Base-by-base conservation (phyloP, 2,113 vertebrate species). In the Chrysemys picta region DNA sequence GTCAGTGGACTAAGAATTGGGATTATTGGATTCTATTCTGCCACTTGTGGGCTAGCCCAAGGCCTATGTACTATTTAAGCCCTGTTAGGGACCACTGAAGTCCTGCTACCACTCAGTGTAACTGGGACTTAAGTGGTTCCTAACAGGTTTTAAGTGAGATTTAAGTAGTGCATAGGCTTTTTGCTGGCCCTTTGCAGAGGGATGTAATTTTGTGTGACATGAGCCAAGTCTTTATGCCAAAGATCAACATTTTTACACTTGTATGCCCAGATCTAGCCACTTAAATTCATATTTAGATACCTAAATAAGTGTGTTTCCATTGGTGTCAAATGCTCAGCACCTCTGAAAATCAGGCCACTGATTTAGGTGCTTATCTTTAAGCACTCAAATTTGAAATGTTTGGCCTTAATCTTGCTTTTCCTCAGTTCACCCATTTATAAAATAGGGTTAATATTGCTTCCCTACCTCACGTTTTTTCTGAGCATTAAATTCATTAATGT, bases 1-100 rank as follows among this genome's bases (percentile, higher is more conserved):
- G 29, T 0, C 0, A 56, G 29, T 27, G 8, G 9, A 8, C 25
- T 65, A 14, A 6, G 12, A 21, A 14, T n/a, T 69, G 62, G 62
- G 14, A 69, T 22, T 72, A 38, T 17, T 72, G 65, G 35, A 72
- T 72, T 72, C 65, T 72, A 1, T 94, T 96, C 94, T 84, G 59
- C 47, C 47, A 8, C 54, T 83, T 69, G 16, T 69, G 62, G 35
- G 35, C n/a, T n/a, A 72, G 35, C 35, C 9, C 65, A 72, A 72
- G 17, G n/a, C 8, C 65, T 72, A 72, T 38, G 8, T 69, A 69
- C 16, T n/a, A 29, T 0, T 0, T 29, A 31, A 47, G 1, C 65
- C 72, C 79, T 56, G 62, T 80, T 78, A 81, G n/a, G n/a, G n/a
- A 72, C 35, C 65, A 21, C 65, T 38, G n/a, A 72, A 72, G n/a